These are phyloP conservation scores for Pelochelys cantorii DNA, from an alignment of 2,797 vertebrate species.

Conservation along the genomic window DNA sequence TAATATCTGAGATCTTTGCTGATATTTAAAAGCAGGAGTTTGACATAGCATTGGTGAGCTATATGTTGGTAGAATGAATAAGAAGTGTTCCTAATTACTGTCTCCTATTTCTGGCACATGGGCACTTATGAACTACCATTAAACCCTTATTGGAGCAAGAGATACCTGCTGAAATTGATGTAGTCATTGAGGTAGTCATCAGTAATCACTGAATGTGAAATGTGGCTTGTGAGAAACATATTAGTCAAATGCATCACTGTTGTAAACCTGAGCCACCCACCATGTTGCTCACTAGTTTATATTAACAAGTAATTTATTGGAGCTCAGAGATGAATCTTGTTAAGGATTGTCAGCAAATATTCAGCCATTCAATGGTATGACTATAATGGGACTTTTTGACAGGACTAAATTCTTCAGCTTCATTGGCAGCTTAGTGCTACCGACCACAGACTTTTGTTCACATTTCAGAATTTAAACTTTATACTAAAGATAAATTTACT, in stretches of 20 bases:
- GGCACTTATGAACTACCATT: background rate
- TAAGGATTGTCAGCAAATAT: background rate
- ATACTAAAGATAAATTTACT: background rate
- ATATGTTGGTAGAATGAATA: background rate
- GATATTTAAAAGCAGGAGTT: background rate
- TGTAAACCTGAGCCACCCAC: background rate
- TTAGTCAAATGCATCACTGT: too few relatives aligned
- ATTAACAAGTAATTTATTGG: background rate
- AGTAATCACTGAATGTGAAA: background rate
- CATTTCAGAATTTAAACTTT: background rate
- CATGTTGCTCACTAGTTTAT: background rate
- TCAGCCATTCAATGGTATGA: background rate
- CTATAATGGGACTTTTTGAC: background rate
- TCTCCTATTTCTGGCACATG: background rate
- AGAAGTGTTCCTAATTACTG: background rate
- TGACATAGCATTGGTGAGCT: background rate
- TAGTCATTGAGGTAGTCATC: background rate
- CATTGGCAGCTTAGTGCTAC: background rate
- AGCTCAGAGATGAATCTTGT: background rate
- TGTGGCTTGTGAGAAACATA: background rate
- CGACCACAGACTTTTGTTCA: background rate
- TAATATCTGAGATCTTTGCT: background rate
- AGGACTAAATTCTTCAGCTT: background rate
- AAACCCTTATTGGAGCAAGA: background rate
- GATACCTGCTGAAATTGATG: background rate